These are phyloP conservation scores for Bubo blakistoni DNA, from an alignment of 2,113 vertebrate genomes.

Conservation along the genomic window DNA sequence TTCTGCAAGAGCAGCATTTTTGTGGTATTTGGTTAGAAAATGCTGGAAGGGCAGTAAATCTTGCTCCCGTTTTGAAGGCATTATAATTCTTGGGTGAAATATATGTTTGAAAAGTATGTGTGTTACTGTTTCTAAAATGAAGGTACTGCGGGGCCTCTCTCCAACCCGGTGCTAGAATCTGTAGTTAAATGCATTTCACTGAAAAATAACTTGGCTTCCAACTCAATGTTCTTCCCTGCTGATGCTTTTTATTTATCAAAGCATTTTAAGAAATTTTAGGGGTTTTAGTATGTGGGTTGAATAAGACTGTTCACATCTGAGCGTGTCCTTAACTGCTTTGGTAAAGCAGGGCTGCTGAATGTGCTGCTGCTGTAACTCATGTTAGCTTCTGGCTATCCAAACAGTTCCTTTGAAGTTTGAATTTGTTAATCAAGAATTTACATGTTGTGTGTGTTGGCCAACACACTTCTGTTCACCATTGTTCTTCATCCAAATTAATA, in stretches of 20 bases:
- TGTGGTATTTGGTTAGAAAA: constrained; percentile 37
- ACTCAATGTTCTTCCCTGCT: neutral
- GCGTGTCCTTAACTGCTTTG: neutral
- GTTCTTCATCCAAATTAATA: neutral
- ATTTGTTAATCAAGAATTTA: neutral
- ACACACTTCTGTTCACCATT: neutral
- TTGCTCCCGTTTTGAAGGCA: neutral
- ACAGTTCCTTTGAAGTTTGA: neutral
- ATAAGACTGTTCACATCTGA: neutral
- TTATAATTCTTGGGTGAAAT: neutral
- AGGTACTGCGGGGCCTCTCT: neutral
- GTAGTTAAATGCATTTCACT: neutral
- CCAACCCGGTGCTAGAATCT: neutral
- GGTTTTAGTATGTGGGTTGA: neutral
- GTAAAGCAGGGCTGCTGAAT: neutral
- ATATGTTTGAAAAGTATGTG: neutral
- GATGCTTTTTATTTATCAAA: neutral
- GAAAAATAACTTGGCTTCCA: neutral
- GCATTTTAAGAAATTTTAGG: neutral
- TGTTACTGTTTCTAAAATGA: neutral
- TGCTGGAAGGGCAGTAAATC: constrained; percentile 10
- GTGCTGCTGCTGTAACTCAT: neutral
- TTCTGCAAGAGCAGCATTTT: constrained; percentile 39
- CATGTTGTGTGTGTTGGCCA: neutral
- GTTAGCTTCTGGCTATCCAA: neutral